phyloP scores from a whole-genome alignment of 2,888 invertebrate species.

The Auanema freiburgensis region DNA sequence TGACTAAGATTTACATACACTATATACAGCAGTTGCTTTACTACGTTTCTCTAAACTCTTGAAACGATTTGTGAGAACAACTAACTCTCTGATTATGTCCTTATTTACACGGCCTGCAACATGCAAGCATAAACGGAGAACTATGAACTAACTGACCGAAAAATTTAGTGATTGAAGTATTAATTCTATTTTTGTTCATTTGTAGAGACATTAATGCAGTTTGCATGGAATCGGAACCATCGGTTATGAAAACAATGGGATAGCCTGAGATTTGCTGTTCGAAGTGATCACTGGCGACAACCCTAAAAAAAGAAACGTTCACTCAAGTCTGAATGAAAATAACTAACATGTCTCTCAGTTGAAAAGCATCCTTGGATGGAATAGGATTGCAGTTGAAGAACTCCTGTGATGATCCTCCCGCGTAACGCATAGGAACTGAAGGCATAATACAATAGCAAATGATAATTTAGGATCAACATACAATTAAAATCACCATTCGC shows the following conservation, averaged over 20 bases:
- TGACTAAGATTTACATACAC: constrained; percentile 10
- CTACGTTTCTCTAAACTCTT: neutral
- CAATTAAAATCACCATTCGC: neutral
- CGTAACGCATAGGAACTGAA: constrained; percentile 1
- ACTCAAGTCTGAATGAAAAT: neutral
- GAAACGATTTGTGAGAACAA: constrained; percentile 8
- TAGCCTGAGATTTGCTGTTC: no score
- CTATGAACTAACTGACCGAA: neutral
- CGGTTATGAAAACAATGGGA: constrained; percentile 6
- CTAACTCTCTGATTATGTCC: neutral
- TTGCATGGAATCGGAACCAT: constrained; percentile 4
- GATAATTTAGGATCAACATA: neutral
- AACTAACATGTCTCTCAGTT: constrained; percentile 1
- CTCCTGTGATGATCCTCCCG: neutral
- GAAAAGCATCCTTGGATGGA: neutral
- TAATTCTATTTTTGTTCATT: constrained; percentile 6
- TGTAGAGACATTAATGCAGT: constrained; percentile 10
- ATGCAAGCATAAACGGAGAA: neutral
- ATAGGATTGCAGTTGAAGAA: constrained; percentile 8
- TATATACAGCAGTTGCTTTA: constrained; percentile 17
- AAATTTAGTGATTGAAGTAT: constrained; percentile 6
- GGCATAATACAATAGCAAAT: neutral
- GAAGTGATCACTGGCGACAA: no score
- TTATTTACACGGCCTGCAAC: neutral
- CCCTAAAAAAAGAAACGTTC: no score